A percentile compares a stretch with the other conserved stretches of the same genome.
These are phyloP conservation scores for Ectemnius continuus DNA, from an alignment of 2,888 invertebrate genomes.

Conservation along the genomic window DNA sequence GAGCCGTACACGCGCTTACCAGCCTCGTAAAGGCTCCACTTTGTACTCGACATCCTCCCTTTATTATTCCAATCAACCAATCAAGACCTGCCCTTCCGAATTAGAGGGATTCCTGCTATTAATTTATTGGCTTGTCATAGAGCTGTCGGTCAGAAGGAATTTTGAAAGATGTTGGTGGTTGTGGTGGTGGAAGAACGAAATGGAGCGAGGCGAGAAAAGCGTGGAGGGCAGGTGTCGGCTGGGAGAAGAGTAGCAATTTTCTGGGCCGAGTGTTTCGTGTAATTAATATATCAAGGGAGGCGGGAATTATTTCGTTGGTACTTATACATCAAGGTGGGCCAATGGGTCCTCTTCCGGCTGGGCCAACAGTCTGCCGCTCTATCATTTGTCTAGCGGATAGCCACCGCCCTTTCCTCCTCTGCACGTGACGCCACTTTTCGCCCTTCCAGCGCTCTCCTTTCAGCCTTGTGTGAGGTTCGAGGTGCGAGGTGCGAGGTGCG, in stretches of 20 bases:
- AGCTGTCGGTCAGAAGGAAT: not conserved
- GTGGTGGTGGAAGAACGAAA: not conserved
- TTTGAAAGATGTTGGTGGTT: not conserved
- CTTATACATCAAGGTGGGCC: constrained; percentile 3
- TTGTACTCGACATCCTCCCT: no score
- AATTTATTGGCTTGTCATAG: no score
- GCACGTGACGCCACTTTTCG: constrained; percentile 44
- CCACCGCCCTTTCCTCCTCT: constrained; percentile 43
- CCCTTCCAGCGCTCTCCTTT: constrained; percentile 34
- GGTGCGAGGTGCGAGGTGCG: no score
- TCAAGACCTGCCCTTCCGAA: no score
- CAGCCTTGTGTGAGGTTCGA: no score
- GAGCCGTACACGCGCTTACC: no score
- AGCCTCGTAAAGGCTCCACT: no score
- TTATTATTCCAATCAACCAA: no score
- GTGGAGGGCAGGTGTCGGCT: constrained; percentile 44
- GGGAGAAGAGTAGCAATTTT: constrained; percentile 62
- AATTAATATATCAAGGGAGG: constrained; percentile 66
- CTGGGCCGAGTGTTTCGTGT: constrained; percentile 61
- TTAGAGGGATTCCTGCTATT: no score
- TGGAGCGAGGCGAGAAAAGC: constrained; percentile 5
- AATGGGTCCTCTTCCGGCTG: constrained; percentile 23
- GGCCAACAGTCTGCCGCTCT: constrained; percentile 50
- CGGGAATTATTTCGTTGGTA: constrained; percentile 50
- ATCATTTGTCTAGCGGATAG: constrained; percentile 63